These are phyloP conservation scores for Larimichthys polyactis DNA, from an alignment of 2,113 vertebrate species.

Conservation along the genomic window DNA sequence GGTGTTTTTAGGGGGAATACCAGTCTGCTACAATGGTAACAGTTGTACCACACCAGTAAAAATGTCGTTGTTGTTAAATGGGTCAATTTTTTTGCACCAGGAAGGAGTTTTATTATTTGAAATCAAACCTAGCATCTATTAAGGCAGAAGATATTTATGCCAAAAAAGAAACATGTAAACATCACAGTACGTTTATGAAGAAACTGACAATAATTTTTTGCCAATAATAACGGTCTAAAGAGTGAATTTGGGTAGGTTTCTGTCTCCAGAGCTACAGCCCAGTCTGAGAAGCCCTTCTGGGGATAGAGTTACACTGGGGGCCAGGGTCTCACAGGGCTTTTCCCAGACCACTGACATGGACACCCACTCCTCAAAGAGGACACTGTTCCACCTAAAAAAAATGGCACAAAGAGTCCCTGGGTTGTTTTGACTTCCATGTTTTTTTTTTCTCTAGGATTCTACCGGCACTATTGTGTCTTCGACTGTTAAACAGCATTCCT, in stretches of 20 bases:
- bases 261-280: slow-evolving; percentile 8
- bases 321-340: slow-evolving; percentile 22
- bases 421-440: neutral
- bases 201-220: neutral
- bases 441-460: neutral
- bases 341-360: slow-evolving; percentile 42
- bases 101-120: neutral
- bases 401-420: neutral
- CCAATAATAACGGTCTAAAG: neutral
- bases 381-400: slow-evolving; percentile 24
- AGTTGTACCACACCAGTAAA: neutral
- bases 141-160: neutral
- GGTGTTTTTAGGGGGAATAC: neutral
- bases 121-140: neutral
- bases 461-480: neutral
- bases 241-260: slow-evolving; percentile 12
- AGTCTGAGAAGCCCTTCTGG: slow-evolving; percentile 12
- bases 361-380: slow-evolving; percentile 48
- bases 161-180: neutral
- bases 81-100: neutral
- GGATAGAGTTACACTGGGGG: slow-evolving; percentile 52
- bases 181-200: neutral
- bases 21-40: neutral
- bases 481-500: neutral
- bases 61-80: neutral